phyloP scores from a whole-genome alignment of 2,797 vertebrate genomes.

The Characodon lateralis region DNA sequence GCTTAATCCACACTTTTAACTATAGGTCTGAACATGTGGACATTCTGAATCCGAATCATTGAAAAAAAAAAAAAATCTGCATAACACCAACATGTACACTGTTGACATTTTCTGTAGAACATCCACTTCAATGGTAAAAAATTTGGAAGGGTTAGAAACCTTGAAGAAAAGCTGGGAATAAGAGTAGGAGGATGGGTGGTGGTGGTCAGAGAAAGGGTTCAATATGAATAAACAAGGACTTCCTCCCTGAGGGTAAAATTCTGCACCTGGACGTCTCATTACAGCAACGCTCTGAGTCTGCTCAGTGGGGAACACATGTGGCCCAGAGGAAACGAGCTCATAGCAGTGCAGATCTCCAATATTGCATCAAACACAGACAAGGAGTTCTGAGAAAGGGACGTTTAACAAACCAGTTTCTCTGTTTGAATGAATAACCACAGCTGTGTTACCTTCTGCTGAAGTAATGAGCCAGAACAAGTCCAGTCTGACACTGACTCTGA shows the following conservation, averaged over 20 bases:
- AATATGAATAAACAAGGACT: slow-evolving; percentile 74
- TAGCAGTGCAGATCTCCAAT: slow-evolving; percentile 45
- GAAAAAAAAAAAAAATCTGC: too few species aligned
- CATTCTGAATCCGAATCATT: neutral
- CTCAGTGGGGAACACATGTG: slow-evolving; percentile 64
- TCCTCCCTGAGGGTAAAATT: slow-evolving; percentile 70
- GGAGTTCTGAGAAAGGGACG: slow-evolving; percentile 41
- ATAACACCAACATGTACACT: neutral
- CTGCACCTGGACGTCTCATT: slow-evolving; percentile 81
- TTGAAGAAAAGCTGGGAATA: slow-evolving; percentile 1
- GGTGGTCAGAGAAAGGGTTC: slow-evolving; percentile 56
- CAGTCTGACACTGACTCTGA: neutral
- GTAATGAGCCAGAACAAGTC: slow-evolving; percentile 10
- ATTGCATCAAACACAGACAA: slow-evolving; percentile 30
- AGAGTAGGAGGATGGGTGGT: neutral
- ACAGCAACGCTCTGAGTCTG: slow-evolving; percentile 37
- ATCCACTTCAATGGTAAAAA: slow-evolving; percentile 7
- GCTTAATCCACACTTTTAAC: neutral
- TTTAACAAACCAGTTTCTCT: slow-evolving; percentile 31
- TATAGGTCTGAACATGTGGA: neutral
- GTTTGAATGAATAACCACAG: slow-evolving; percentile 34
- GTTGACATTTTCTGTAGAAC: slow-evolving; percentile 5
- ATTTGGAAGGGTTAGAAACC: slow-evolving; percentile 28
- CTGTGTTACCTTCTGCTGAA: slow-evolving; percentile 10
- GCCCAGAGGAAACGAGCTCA: slow-evolving; percentile 73